Evolutionary conservation across 2,888 invertebrate species (phyloP), one percentile per base, ranked within the genome.

Genomic region (Apodemia mormo): DNA sequence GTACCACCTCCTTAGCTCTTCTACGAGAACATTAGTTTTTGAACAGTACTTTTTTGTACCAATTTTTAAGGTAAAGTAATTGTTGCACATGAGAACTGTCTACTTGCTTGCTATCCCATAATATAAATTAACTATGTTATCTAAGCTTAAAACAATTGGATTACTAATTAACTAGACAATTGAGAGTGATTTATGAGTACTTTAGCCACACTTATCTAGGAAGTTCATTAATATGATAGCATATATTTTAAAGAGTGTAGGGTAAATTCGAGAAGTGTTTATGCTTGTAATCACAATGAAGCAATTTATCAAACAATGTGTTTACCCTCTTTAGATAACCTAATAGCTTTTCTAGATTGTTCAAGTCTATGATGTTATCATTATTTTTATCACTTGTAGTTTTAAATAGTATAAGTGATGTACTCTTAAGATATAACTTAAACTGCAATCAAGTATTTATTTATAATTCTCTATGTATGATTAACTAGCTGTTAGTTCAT

Each of bases 311-410:
- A 61, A 30, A 61, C 58, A 61, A 61, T 61, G 33, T 61, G 33
- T 61, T 61, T 33, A 61, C 33, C 58, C 58, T 61, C 58, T 61
- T 61, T 61, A 61, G 58, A 61, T 61, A 61, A 61, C 58, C 58
- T 61, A 61, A 61, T 61, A 33, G 58, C 33, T 61, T 61, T 61
- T 58, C 58, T 61, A 61, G 58, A 61, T 61, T 61, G 58, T 61
- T 61, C 33, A 61, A 61, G 58, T 61, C 58, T 61, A 33, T 61
- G 58, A 61, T 61, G 12, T 33, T 61, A 61, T 61, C 58, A 33
- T 61, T 61, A 33, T 61, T 30, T 61, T 10, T 33, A 61, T 58
- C 29, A 30, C 22, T 33, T 61, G 29, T 14, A 5, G 14, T 49
- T 61, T 58, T 61, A 14, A 61, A 30, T 61, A 56, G 9, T 29